These are phyloP conservation scores for Prunella fulvescens DNA, from an alignment of 2,113 vertebrate species.

Conservation along the genomic window DNA sequence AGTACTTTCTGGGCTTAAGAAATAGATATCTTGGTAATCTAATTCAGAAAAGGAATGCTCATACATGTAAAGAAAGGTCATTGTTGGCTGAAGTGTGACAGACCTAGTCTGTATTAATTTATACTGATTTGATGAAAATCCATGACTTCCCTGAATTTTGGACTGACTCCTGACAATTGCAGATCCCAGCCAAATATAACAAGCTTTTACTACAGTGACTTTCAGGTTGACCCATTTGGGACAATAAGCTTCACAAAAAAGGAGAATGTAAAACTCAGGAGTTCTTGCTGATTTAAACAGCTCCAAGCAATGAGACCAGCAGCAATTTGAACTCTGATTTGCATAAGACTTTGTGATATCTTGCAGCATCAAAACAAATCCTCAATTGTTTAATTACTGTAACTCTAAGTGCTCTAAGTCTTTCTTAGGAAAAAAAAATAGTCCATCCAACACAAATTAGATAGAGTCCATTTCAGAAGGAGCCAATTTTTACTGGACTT, in stretches of 20 bases:
- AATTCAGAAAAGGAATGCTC: slow-evolving; percentile 12
- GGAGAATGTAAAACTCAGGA: background rate
- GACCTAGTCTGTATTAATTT: background rate
- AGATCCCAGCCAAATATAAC: slow-evolving; percentile 48
- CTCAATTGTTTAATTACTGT: background rate
- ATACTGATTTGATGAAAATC: slow-evolving; percentile 14
- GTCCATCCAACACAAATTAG: background rate
- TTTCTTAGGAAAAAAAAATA: background rate
- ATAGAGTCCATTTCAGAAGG: background rate
- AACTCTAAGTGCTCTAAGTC: background rate
- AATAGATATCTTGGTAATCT: background rate
- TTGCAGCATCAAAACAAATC: background rate
- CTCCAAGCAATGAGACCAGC: background rate
- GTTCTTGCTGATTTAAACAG: background rate
- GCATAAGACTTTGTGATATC: background rate
- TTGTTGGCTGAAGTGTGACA: slow-evolving; percentile 19
- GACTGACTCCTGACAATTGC: slow-evolving; percentile 10
- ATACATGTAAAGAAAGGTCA: background rate
- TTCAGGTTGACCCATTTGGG: slow-evolving; percentile 7
- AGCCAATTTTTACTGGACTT: background rate
- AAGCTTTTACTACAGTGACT: background rate
- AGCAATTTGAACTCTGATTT: background rate
- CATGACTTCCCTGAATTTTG: background rate
- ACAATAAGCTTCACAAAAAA: background rate
- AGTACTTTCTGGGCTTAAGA: slow-evolving; percentile 24